Conservation (phyloP, 2,113 vertebrate genomes). For the Mormoops blainvillei region DNA sequence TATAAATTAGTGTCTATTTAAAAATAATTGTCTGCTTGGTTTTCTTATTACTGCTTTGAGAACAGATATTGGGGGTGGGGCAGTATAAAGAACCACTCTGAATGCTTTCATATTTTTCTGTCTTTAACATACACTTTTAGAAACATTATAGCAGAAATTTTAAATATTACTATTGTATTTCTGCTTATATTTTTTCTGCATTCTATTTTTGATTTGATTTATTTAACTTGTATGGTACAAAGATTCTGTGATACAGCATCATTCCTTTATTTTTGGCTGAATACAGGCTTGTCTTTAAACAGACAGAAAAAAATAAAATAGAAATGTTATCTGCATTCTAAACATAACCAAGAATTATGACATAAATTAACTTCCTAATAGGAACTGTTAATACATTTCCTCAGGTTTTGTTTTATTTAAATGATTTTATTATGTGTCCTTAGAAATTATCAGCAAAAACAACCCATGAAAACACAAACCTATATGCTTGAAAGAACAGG, state of each 20-base stretch:
- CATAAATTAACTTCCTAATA: not conserved
- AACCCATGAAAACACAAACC: not conserved
- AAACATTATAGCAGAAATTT: not conserved
- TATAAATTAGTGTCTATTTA: not conserved
- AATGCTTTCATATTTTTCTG: not conserved
- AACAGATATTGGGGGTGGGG: not conserved
- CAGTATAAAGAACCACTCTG: not conserved
- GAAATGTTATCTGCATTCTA: not conserved
- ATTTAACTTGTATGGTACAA: not conserved
- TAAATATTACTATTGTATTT: not conserved
- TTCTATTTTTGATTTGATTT: not conserved
- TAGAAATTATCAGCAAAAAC: not conserved
- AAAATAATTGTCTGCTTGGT: not conserved
- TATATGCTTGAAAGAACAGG: not conserved
- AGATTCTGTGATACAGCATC: not conserved
- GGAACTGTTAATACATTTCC: not conserved
- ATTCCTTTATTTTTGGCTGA: not conserved
- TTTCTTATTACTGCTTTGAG: not conserved
- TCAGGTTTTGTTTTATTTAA: not conserved
- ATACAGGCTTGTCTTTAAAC: not conserved
- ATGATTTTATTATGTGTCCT: not conserved
- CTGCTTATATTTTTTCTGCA: not conserved
- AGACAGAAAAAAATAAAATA: not conserved
- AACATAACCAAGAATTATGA: not conserved
- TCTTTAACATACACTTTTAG: not conserved